Conservation (phyloP, 2,888 invertebrate species). For the Tetranychus truncatus region DNA sequence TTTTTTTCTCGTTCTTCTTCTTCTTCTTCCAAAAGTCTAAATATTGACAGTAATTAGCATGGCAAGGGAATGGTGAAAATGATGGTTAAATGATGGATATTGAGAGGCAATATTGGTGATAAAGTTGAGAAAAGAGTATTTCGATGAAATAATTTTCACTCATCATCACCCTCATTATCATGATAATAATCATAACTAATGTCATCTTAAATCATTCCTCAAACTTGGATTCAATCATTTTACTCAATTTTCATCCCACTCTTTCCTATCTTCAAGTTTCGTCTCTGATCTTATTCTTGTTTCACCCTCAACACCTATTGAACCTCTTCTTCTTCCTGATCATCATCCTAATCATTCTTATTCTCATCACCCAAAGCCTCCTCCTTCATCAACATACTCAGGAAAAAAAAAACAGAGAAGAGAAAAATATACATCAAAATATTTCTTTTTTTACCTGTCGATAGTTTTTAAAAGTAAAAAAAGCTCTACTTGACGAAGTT, state of each 20-base stretch:
- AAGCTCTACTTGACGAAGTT: neutral
- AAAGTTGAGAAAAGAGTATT: neutral
- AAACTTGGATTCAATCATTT: neutral
- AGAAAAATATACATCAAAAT: too few relatives aligned
- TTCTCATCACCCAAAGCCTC: neutral
- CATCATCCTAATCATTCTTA: neutral
- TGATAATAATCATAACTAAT: neutral
- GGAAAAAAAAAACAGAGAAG: neutral
- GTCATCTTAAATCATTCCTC: neutral
- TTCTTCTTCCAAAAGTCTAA: neutral
- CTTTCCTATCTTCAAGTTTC: too few relatives aligned
- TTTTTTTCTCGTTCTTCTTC: too few relatives aligned
- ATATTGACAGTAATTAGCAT: neutral
- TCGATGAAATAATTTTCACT: neutral
- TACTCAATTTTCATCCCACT: too few relatives aligned
- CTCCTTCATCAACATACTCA: neutral
- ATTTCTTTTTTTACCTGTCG: neutral
- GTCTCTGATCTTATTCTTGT: neutral
- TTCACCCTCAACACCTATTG: neutral
- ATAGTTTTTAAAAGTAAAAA: neutral
- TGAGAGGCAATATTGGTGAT: neutral
- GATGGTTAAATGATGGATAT: neutral
- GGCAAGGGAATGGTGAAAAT: neutral
- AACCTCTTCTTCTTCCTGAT: neutral
- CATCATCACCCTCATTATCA: neutral